Evolutionary conservation across 2,797 vertebrate species (phyloP), one percentile per base, ranked within the genome.

Genomic region (Gallinago solitaria): DNA sequence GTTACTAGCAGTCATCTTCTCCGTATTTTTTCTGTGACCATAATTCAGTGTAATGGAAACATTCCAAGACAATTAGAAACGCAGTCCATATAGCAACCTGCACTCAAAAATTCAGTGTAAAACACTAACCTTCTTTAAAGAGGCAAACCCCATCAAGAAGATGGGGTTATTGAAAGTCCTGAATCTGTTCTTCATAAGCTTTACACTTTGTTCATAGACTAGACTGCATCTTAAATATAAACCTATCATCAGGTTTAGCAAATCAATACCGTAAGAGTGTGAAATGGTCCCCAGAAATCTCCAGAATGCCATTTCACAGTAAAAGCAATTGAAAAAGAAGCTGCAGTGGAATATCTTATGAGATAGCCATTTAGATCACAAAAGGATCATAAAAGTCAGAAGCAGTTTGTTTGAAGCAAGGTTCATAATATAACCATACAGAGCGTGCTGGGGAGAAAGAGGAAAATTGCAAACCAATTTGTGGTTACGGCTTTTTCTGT

Each of bases 361-460:
- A 98, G 97, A 98, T 98, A 97, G 93, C 97, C 97, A 98, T 98
- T 98, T 98, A 98, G 97, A 98, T 98, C 97, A 97, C 97, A 98
- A 97, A 98, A 98, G 97, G 97, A 97, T 97, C 96, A 96, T 98
- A 98, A 98, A 98, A 98, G 97, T 98, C 97, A 98, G 97, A 98
- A 98, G 96, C 95, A 97, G 97, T 98, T 98, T 98, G 96, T 98
- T 97, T 98, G 97, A 98, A 97, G 97, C 96, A 97, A 95, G 97
- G 97, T 97, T 98, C 96, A 94, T 98, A 97, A 97, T 98, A 97
- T 97, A 98, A 97, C 97, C 96, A 96, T 97, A 96, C 87, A 97
- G 95, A 95, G 96, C 95, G 97, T 94, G 92, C 97, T 96, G 90
- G 87, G 80, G 97, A 98, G 87, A 97, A 97, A 97, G 94, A 94